These are phyloP conservation scores for Escarpia spicata DNA, from an alignment of 2,888 invertebrate species.

Conservation along the genomic window DNA sequence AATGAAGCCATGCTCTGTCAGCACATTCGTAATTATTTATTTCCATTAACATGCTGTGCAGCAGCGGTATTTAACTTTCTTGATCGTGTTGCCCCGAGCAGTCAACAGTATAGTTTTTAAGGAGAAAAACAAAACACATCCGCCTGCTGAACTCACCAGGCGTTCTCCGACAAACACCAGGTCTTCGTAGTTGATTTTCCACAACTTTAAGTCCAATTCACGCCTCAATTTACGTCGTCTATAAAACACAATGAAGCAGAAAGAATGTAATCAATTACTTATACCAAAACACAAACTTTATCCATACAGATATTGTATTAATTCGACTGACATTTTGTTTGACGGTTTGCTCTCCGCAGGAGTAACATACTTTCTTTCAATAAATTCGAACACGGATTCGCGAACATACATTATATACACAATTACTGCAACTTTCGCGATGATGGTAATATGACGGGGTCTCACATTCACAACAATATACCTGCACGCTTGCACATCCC, in stretches of 20 bases:
- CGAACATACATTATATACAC: not conserved
- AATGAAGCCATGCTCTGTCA: no score
- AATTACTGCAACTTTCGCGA: not conserved
- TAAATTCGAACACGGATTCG: not conserved
- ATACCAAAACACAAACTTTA: not conserved
- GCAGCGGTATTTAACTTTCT: no score
- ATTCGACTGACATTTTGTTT: not conserved
- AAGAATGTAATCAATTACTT: not conserved
- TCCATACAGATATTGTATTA: not conserved
- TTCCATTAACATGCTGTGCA: no score
- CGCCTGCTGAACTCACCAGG: not conserved
- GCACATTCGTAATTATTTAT: no score
- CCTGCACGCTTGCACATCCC: not conserved
- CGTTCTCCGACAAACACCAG: slow-evolving; percentile 22
- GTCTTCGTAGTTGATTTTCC: slow-evolving; percentile 26
- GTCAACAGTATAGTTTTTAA: no score
- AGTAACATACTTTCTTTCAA: not conserved
- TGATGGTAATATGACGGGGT: not conserved
- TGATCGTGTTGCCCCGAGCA: no score
- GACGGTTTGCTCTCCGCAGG: not conserved
- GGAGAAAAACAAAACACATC: no score
- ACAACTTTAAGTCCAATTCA: not conserved
- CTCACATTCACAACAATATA: not conserved
- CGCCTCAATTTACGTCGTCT: not conserved
- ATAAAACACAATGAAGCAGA: not conserved